phyloP scores from a whole-genome alignment of 1,140 invertebrate species.

The Chrysoperla carnea region DNA sequence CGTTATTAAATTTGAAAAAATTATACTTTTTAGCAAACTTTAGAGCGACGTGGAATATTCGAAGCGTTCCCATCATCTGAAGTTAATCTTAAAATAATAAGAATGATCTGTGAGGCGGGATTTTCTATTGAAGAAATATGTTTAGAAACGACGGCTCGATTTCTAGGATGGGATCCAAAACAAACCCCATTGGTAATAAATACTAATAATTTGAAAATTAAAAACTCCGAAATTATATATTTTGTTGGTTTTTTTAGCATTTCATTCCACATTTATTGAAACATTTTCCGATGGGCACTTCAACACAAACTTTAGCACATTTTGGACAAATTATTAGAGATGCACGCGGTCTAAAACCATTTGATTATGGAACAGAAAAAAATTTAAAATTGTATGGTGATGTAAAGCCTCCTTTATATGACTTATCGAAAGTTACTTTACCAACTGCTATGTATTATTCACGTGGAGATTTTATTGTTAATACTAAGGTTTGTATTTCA shows the following conservation, averaged over 20 bases:
- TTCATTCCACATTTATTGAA: constrained; percentile 24
- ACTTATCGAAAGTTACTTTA: constrained; percentile 37
- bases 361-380: constrained; percentile 23
- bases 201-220: background rate
- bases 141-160: constrained; percentile 10
- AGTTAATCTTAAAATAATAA: constrained; percentile 8
- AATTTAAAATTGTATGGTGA: constrained; percentile 30
- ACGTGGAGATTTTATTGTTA: constrained; percentile 35
- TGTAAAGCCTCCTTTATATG: constrained; percentile 31
- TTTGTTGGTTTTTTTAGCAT: constrained; percentile 14
- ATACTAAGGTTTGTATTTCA: constrained; percentile 15
- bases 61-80: constrained; percentile 12
- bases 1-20: too few relatives aligned
- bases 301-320: constrained; percentile 27
- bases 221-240: background rate
- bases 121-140: constrained; percentile 20
- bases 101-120: constrained; percentile 22
- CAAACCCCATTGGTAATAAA: background rate
- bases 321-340: constrained; percentile 7
- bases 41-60: constrained; percentile 8
- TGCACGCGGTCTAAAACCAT: constrained; percentile 11
- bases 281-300: constrained; percentile 31
- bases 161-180: background rate
- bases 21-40: constrained; percentile 7
- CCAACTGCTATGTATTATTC: constrained; percentile 46